Percentiles rank a stretch among this genome's conserved stretches.
Evolutionary conservation across 2,888 invertebrate species (phyloP).

Genomic region (Molanna angustata): DNA sequence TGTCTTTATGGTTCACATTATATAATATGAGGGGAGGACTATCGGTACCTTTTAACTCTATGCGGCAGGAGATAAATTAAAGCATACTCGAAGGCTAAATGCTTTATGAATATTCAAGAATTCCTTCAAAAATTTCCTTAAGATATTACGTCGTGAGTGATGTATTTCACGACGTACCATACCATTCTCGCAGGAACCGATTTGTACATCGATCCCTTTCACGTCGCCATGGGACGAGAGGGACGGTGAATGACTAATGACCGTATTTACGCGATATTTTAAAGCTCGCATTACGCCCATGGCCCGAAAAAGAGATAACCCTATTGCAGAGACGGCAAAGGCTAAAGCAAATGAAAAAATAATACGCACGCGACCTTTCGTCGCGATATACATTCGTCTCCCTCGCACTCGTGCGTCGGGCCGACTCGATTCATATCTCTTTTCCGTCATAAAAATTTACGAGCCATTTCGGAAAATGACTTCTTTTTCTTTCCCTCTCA

Average conservation of each 20-base stretch:
- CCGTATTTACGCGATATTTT: conserved; percentile 9
- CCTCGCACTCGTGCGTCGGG: conserved; percentile 11
- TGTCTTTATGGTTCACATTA: too few species aligned
- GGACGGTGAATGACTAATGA: conserved; percentile 9
- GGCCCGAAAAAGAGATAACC: conserved; percentile 20
- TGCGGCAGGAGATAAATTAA: conserved; percentile 19
- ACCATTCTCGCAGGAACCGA: too few species aligned
- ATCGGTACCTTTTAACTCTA: too few species aligned
- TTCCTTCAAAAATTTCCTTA: too few species aligned
- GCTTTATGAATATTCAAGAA: conserved; percentile 26
- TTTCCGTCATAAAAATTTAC: conserved; percentile 32
- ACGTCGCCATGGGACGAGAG: not conserved
- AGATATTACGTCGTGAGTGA: too few species aligned
- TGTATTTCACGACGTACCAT: too few species aligned
- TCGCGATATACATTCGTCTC: conserved; percentile 18
- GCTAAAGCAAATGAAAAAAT: conserved; percentile 31
- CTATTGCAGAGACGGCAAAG: conserved; percentile 27
- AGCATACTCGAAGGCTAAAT: conserved; percentile 15
- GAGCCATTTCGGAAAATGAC: conserved; percentile 33
- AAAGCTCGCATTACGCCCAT: conserved; percentile 1
- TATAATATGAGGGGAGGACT: too few species aligned
- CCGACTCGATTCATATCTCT: conserved; percentile 17
- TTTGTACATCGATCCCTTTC: too few species aligned
- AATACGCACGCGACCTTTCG: conserved; percentile 32
- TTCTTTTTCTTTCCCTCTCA: conserved; percentile 33